phyloP scores from a whole-genome alignment of 2,888 invertebrate species.

The Conchocele bisecta region DNA sequence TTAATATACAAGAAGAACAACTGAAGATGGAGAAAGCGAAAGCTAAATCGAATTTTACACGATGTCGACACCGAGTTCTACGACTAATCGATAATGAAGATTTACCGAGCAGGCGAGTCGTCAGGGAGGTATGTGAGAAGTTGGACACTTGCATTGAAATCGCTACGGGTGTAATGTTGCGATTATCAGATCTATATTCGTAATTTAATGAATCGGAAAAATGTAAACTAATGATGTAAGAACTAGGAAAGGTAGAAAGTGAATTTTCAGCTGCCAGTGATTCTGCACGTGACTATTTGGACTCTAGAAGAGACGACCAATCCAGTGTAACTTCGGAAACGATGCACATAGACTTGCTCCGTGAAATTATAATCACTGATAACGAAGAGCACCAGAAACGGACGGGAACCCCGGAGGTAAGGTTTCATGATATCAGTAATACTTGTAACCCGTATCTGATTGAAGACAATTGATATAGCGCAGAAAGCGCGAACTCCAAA shows the following conservation, averaged over 20 bases:
- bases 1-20: background rate
- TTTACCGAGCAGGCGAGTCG: background rate
- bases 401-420: too few species aligned
- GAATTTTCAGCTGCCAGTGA: background rate
- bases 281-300: background rate
- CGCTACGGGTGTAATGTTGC: background rate
- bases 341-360: background rate
- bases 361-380: background rate
- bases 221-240: background rate
- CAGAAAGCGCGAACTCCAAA: too few species aligned
- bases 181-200: background rate
- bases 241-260: background rate
- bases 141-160: background rate
- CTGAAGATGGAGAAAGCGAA: background rate
- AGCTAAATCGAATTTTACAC: background rate
- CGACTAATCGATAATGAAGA: background rate
- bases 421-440: too few species aligned
- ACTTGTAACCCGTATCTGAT: too few species aligned
- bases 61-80: background rate
- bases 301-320: background rate
- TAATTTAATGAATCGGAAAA: background rate
- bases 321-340: constrained; percentile 1
- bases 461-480: too few species aligned
- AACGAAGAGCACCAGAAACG: too few species aligned
- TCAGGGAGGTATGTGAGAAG: background rate